Evolutionary conservation across 2,888 invertebrate species (phyloP).

Genomic region (Hydroisotoma schaefferi): DNA sequence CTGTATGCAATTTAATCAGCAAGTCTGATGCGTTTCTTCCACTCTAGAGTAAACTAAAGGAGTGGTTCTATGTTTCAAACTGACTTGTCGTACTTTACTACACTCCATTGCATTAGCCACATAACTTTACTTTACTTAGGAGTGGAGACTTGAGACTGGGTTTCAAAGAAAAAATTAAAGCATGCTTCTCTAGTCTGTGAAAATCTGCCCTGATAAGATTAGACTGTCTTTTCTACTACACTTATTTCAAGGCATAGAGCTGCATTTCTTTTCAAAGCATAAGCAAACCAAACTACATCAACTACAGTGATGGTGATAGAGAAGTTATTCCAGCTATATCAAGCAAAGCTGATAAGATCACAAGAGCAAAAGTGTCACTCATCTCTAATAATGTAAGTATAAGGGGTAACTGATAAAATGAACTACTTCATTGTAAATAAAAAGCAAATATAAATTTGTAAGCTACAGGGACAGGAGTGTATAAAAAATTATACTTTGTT

Average conservation of each 20-base stretch:
- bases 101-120: not conserved
- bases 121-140: no score
- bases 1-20: slow-evolving; percentile 2
- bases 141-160: not conserved
- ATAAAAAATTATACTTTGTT: no score
- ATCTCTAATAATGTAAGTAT: no score
- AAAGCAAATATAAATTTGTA: no score
- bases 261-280: not conserved
- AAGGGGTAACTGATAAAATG: no score
- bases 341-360: not conserved
- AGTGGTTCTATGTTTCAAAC: no score
- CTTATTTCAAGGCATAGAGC: not conserved
- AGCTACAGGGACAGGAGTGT: no score
- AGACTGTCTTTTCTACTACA: not conserved
- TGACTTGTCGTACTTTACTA: not conserved
- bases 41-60: not conserved
- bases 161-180: not conserved
- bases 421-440: no score
- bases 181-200: not conserved
- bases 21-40: no score
- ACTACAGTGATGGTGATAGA: no score
- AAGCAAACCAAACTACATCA: no score
- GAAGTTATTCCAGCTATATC: no score
- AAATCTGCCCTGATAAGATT: slow-evolving; percentile 4
- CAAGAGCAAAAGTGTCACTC: not conserved